These are phyloP conservation scores for Panagrolaimus sp. DNA, from an alignment of 1,140 invertebrate genomes.

Conservation along the genomic window DNA sequence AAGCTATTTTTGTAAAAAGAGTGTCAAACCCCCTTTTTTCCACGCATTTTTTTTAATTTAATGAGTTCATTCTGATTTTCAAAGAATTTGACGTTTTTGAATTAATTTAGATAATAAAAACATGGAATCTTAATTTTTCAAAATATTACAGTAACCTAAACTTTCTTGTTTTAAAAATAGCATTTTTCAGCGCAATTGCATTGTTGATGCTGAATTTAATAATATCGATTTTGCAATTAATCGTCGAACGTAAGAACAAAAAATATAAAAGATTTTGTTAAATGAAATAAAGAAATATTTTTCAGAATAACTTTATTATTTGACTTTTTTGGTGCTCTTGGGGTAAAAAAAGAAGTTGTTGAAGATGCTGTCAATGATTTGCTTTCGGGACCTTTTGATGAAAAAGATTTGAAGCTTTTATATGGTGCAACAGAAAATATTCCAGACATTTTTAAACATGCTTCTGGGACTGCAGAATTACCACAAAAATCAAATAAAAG, in stretches of 20 bases:
- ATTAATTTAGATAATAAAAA: no score
- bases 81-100: no score
- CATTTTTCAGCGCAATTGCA: constrained; percentile 62
- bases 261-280: no score
- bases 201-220: constrained; percentile 78
- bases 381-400: neutral
- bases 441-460: neutral
- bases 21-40: no score
- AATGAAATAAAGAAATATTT: no score
- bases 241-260: constrained; percentile 77
- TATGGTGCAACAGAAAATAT: constrained; percentile 4
- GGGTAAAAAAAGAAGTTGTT: neutral
- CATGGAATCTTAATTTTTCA: no score
- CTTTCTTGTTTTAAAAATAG: no score
- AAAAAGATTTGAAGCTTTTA: neutral
- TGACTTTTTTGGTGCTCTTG: constrained; percentile 72
- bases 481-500: neutral
- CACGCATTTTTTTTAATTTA: no score
- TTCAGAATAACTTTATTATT: constrained; percentile 72
- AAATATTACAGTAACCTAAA: no score
- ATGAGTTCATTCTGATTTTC: no score
- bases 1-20: no score
- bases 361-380: neutral
- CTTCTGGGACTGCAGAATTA: neutral
- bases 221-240: constrained; percentile 81